Evolutionary conservation across 2,113 vertebrate species (phyloP).

Genomic region (Ciconia stormi): DNA sequence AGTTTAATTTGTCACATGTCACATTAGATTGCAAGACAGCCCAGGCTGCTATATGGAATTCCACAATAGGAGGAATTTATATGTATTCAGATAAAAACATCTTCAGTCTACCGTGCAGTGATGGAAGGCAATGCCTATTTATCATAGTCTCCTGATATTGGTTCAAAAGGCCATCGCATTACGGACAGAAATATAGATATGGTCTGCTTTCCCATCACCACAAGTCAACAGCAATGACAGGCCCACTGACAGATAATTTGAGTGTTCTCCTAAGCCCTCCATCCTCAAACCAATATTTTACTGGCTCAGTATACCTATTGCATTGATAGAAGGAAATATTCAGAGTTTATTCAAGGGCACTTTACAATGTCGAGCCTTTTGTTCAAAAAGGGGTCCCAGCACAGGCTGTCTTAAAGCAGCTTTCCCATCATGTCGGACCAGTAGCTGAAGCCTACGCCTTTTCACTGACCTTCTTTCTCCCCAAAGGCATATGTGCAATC

Average conservation of each 20-base stretch:
- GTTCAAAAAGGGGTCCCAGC: background rate
- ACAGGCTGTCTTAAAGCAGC: background rate
- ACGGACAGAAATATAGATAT: background rate
- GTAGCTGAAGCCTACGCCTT: background rate
- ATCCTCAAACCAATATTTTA: background rate
- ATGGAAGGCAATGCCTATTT: background rate
- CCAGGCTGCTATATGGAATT: background rate
- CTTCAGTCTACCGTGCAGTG: background rate
- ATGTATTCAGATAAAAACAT: background rate
- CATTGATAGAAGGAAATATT: background rate
- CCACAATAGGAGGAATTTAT: background rate
- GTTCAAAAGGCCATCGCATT: background rate
- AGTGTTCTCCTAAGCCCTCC: background rate
- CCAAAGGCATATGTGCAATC: background rate
- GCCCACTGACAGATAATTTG: background rate
- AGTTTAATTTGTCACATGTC: background rate
- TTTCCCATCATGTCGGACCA: background rate
- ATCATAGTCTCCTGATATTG: background rate
- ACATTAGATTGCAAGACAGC: background rate
- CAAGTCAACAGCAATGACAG: background rate
- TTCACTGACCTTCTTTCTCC: background rate
- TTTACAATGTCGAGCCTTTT: background rate
- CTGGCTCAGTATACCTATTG: background rate
- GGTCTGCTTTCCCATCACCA: background rate
- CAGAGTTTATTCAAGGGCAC: background rate